A percentile compares a stretch with the other conserved stretches of the same genome.
These are phyloP conservation scores for Lethenteron camtschaticum DNA, from an alignment of 2,113 vertebrate species.

Conservation along the genomic window DNA sequence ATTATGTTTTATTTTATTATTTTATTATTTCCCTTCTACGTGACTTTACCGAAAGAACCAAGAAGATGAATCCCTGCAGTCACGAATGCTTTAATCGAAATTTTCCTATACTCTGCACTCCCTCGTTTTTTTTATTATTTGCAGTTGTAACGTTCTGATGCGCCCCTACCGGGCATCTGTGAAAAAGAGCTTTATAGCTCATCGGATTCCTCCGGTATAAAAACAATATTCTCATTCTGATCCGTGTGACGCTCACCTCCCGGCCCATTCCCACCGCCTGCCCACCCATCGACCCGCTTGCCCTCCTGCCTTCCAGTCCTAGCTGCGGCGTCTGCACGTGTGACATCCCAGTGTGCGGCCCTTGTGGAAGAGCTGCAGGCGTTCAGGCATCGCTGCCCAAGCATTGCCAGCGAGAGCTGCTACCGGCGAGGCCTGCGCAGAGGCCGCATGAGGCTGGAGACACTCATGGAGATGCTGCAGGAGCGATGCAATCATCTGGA, in stretches of 20 bases:
- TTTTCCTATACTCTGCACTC: no score
- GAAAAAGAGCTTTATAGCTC: no score
- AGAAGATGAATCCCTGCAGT: no score
- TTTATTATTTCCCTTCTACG: no score
- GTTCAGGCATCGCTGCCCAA: constrained; percentile 35
- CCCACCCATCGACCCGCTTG: neutral
- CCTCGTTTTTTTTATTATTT: no score
- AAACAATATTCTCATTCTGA: no score
- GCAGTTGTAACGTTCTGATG: no score
- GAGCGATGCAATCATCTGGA: constrained; percentile 48
- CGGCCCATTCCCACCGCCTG: neutral
- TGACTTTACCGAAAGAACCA: no score
- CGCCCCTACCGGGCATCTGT: no score
- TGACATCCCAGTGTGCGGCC: constrained; percentile 47
- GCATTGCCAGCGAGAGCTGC: constrained; percentile 19
- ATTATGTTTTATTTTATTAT: no score
- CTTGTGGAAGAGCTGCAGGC: constrained; percentile 44
- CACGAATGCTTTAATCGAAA: no score
- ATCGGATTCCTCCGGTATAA: no score
- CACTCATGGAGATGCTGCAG: constrained; percentile 52
- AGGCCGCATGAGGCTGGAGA: constrained; percentile 39
- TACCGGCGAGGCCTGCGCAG: constrained; percentile 26
- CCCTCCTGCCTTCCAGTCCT: constrained; percentile 28
- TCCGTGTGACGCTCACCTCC: neutral
- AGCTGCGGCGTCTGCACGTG: constrained; percentile 43